Evolutionary conservation across 2,888 invertebrate genomes (phyloP).

Genomic region (Timema cristinae): DNA sequence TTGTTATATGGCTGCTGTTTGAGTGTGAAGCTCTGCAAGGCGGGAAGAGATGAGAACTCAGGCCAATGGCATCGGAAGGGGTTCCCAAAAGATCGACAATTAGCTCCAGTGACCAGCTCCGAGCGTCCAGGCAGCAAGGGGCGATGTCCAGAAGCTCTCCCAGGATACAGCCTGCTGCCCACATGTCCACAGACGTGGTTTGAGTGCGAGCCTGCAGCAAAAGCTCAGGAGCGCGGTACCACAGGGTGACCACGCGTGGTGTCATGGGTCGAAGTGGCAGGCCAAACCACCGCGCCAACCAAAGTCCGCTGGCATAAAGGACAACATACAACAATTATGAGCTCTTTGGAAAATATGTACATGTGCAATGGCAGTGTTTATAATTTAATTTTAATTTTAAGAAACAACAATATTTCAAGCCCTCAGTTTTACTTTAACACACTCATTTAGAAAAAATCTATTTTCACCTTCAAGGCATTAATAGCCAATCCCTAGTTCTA

Average conservation of each 20-base stretch:
- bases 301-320: slow-evolving; percentile 76
- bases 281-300: slow-evolving; percentile 87
- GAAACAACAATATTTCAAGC: too few species aligned
- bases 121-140: slow-evolving; percentile 88
- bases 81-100: slow-evolving; percentile 93
- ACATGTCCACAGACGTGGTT: slow-evolving; percentile 96
- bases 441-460: too few species aligned
- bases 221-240: slow-evolving; percentile 96
- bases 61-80: slow-evolving; percentile 96
- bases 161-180: slow-evolving; percentile 90
- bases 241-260: slow-evolving; percentile 91
- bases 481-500: too few species aligned
- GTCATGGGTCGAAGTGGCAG: slow-evolving; percentile 88
- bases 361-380: background rate
- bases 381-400: too few species aligned
- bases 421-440: too few species aligned
- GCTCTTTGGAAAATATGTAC: background rate
- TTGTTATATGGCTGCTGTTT: slow-evolving; percentile 94
- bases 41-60: slow-evolving; percentile 81
- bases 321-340: slow-evolving; percentile 12
- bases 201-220: slow-evolving; percentile 84
- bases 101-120: slow-evolving; percentile 89
- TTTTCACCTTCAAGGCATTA: too few species aligned
- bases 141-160: slow-evolving; percentile 85
- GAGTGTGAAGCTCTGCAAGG: slow-evolving; percentile 82